These are phyloP conservation scores for Platerodrilus igneus DNA, from an alignment of 2,888 invertebrate species.

Conservation along the genomic window DNA sequence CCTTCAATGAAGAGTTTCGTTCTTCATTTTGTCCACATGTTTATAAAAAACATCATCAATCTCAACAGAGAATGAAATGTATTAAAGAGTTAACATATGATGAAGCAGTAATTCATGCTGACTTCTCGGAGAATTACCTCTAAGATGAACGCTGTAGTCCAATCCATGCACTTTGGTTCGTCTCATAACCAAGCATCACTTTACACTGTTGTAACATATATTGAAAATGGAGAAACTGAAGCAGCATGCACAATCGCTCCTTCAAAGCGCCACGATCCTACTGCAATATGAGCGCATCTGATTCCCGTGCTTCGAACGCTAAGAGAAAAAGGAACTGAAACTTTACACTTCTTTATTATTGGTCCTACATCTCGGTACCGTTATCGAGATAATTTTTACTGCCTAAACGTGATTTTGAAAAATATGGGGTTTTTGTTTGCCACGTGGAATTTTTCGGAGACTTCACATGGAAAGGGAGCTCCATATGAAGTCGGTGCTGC, in stretches of 20 bases:
- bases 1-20: slow-evolving; percentile 3
- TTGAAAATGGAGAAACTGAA: slow-evolving; percentile 3
- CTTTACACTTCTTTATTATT: neutral
- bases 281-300: slow-evolving; percentile 7
- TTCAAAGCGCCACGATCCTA: slow-evolving; percentile 5
- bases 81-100: slow-evolving; percentile 7
- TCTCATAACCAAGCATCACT: slow-evolving; percentile 9
- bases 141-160: slow-evolving; percentile 11
- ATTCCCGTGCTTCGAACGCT: slow-evolving; percentile 1
- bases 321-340: neutral
- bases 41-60: slow-evolving; percentile 4
- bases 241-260: slow-evolving; percentile 5
- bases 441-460: slow-evolving; percentile 1
- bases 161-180: slow-evolving; percentile 11
- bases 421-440: neutral
- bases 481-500: slow-evolving; percentile 1
- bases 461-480: slow-evolving; percentile 1
- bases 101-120: slow-evolving; percentile 8
- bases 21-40: slow-evolving; percentile 5
- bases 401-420: slow-evolving; percentile 1
- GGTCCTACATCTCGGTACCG: neutral
- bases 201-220: slow-evolving; percentile 5
- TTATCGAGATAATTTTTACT: slow-evolving; percentile 1
- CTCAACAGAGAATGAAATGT: slow-evolving; percentile 6
- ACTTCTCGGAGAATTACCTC: slow-evolving; percentile 10